These are phyloP conservation scores for Rallus limicola DNA, from an alignment of 2,113 vertebrate genomes.

Conservation along the genomic window DNA sequence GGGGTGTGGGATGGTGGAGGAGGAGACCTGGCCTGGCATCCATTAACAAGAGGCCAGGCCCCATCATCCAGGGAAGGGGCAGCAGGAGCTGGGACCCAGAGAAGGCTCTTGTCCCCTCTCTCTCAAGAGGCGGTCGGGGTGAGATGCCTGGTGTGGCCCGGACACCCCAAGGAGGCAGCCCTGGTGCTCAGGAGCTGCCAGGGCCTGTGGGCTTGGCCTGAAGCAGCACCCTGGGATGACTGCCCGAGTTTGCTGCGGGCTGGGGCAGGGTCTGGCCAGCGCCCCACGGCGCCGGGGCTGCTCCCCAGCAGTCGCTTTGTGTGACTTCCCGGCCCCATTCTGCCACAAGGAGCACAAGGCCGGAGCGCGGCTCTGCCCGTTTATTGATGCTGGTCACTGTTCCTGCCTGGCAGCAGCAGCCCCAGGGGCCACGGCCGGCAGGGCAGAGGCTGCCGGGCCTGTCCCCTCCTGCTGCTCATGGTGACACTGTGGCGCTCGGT, in stretches of 20 bases:
- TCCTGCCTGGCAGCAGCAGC: too few species aligned
- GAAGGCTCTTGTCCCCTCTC: not conserved
- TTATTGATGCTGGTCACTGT: not conserved
- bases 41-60: not conserved
- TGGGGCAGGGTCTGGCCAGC: fast-evolving
- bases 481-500: fast-evolving
- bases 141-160: not conserved
- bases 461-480: not conserved
- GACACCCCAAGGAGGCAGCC: not conserved
- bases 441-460: not conserved
- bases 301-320: fast-evolving
- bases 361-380: not conserved
- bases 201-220: not conserved
- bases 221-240: fast-evolving
- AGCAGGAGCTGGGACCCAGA: not conserved
- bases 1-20: not conserved
- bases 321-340: fast-evolving
- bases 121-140: fast-evolving
- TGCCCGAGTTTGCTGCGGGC: fast-evolving
- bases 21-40: not conserved
- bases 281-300: fast-evolving
- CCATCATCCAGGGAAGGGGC: not conserved
- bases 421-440: fast-evolving
- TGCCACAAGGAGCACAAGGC: not conserved
- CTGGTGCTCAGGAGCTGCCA: not conserved